A percentile compares a stretch with the other conserved stretches of the same genome.
phyloP scores from a whole-genome alignment of 2,113 vertebrate genomes.

The Eulacestoma nigropectus region DNA sequence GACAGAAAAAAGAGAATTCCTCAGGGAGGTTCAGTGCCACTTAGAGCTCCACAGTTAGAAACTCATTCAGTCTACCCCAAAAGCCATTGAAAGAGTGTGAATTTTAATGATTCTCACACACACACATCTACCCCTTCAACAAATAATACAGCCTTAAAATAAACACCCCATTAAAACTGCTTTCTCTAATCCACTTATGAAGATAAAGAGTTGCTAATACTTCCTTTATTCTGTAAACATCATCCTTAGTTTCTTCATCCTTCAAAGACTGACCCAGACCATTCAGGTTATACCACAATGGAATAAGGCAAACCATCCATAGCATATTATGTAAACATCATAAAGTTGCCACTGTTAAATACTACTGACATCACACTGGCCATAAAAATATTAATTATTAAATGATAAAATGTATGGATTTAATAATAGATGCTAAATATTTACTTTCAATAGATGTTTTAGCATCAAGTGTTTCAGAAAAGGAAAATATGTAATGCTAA shows the following conservation, averaged over 20 bases:
- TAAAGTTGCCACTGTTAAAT: not conserved
- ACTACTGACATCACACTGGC: not conserved
- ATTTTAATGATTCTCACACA: not conserved
- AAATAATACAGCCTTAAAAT: not conserved
- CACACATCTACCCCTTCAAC: not conserved
- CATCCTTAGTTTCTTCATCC: not conserved
- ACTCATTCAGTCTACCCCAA: not conserved
- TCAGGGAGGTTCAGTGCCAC: not conserved
- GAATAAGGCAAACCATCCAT: not conserved
- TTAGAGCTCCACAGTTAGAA: not conserved
- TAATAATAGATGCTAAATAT: not conserved
- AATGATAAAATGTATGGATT: not conserved
- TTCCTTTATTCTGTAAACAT: not conserved
- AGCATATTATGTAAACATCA: not conserved
- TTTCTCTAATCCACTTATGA: not conserved
- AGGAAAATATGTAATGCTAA: not conserved
- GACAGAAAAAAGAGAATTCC: not conserved
- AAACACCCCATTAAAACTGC: not conserved
- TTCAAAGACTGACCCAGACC: not conserved
- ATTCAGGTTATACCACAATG: not conserved
- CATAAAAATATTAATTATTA: not conserved
- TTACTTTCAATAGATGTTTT: not conserved
- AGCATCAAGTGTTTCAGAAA: not conserved
- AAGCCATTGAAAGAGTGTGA: not conserved
- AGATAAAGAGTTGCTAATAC: not conserved